Base-by-base conservation (phyloP, 1,140 invertebrate species). In the Habropoda laboriosa region DNA sequence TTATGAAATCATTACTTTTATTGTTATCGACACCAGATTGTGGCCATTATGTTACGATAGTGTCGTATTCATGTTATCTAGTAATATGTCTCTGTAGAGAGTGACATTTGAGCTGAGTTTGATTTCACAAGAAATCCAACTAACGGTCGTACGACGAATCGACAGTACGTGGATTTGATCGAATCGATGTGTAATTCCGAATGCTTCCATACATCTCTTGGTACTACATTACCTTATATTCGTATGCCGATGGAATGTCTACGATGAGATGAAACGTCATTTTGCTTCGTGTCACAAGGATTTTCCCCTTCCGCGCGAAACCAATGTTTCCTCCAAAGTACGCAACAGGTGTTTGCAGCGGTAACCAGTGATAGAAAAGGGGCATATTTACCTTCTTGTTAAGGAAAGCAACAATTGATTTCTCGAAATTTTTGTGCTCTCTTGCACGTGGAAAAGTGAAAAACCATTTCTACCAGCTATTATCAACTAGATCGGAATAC, bases 241-340 rank as follows among this genome's bases (percentile, higher is more conserved):
- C 61, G 24, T 45, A 76, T 32, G 58, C 30, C n/a, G 24, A 51
- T 40, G 60, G 77, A 83, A 85, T 84, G 63, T 74, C 51, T 70
- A 45, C 30, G n/a, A 74, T 8, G 42, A 55, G 10, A 55, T 24
- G 42, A 24, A 24, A 66, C 24, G 49, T 67, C 32, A n/a, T 24
- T 8, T 57, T 27, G 24, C 16, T 55, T 24, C 18, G 38, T 3
- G 27, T 72, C 55, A 18, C 10, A 27, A 35, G 4, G 2, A 38
- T 30, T 40, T 27, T 70, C 71, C 18, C 24, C 18, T 68, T 71
- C 21, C 6, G 13, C 18, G 21, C 10, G 53, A 45, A 30, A 30
- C 5, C 6, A 38, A 0, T n/a, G n/a, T 55, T 55, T n/a, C 13
- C 5, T 18, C 3, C 27, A 0, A 21, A 40, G 47, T 42, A 40